Evolutionary conservation across 2,797 vertebrate genomes (phyloP).

Genomic region (Falco novaeseelandiae): DNA sequence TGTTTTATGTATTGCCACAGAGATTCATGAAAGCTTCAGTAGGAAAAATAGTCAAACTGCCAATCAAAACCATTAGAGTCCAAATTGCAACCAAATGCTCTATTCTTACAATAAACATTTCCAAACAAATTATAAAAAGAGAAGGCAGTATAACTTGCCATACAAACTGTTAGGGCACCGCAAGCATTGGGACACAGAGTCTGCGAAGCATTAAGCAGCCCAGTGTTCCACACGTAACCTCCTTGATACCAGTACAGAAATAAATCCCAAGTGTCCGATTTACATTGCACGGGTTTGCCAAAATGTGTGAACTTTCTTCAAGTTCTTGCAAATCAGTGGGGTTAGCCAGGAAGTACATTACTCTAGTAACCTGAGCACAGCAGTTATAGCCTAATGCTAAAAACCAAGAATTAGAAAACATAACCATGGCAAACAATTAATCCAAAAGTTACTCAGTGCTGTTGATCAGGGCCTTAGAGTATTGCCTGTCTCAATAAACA

Average conservation of each 20-base stretch:
- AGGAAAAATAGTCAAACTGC: background rate
- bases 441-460: background rate
- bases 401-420: background rate
- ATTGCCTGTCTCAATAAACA: background rate
- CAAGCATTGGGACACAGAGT: background rate
- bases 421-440: background rate
- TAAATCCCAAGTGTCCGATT: background rate
- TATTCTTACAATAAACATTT: background rate
- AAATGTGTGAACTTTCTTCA: constrained; percentile 11
- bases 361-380: background rate
- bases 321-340: background rate
- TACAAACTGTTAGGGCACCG: background rate
- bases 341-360: constrained; percentile 21
- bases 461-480: background rate
- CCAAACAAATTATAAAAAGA: background rate
- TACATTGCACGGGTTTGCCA: background rate
- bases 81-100: constrained; percentile 27
- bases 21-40: background rate
- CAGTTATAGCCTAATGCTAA: background rate
- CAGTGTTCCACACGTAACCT: background rate
- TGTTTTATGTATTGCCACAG: background rate
- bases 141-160: background rate
- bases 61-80: background rate
- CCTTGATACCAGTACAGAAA: constrained; percentile 15
- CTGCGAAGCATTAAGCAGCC: background rate